Evolutionary conservation across 92 coral and sea anemone genomes (phyloP).

Genomic region (Palythoa heliodiscus): DNA sequence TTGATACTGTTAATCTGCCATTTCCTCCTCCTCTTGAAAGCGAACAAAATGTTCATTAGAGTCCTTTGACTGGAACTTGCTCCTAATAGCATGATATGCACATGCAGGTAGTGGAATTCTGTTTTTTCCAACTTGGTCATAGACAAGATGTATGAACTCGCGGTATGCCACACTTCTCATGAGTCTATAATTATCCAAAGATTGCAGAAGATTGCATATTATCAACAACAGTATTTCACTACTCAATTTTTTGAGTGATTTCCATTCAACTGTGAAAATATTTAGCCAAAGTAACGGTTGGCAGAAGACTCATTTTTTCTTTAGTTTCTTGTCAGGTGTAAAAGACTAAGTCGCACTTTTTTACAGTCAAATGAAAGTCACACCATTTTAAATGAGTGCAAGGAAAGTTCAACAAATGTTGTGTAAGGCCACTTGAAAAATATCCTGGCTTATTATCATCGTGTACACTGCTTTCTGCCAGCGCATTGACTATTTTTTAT

Average conservation of each 20-base stretch:
- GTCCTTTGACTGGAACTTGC: not conserved
- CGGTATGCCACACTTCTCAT: not conserved
- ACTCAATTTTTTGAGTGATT: not conserved
- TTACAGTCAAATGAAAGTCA: too few relatives aligned
- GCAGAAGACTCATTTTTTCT: not conserved
- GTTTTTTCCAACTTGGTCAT: not conserved
- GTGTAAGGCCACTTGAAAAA: too few relatives aligned
- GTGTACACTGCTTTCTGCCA: too few relatives aligned
- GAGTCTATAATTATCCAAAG: not conserved
- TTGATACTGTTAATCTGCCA: not conserved
- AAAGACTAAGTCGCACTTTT: not conserved
- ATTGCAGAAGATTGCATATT: too few relatives aligned
- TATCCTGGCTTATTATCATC: too few relatives aligned
- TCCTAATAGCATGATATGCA: not conserved
- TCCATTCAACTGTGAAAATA: not conserved
- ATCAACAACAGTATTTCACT: not conserved
- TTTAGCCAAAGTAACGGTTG: not conserved
- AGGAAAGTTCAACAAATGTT: too few relatives aligned
- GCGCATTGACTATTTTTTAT: too few relatives aligned
- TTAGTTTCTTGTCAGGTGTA: too few relatives aligned
- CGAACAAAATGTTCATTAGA: not conserved
- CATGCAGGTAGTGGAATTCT: not conserved
- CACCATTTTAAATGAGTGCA: too few relatives aligned
- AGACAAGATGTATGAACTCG: slow-evolving; percentile 4
- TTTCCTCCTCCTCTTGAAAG: not conserved